Conservation (phyloP, 1,140 invertebrate genomes). For the Micrasema longulum region DNA sequence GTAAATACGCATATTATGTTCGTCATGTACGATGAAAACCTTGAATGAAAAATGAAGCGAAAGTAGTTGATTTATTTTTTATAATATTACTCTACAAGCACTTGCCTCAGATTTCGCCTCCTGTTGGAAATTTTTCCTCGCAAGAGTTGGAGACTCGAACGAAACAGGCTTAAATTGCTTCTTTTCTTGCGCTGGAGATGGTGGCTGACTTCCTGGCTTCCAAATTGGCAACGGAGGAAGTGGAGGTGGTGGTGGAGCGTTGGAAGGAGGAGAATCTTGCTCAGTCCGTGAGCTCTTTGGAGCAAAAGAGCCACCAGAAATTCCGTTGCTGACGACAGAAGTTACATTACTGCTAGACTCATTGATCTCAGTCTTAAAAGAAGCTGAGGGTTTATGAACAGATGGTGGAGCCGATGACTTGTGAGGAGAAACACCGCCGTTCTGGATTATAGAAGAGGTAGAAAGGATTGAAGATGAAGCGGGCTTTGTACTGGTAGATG, state of each 20-base stretch:
- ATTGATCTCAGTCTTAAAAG: neutral
- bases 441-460: conserved; percentile 7
- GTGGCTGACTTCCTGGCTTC: conserved; percentile 70
- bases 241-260: conserved; percentile 62
- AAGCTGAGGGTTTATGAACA: neutral
- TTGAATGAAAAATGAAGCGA: neutral
- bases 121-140: conserved; percentile 55
- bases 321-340: conserved; percentile 58
- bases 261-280: conserved; percentile 48
- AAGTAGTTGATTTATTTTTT: neutral
- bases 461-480: conserved; percentile 1
- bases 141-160: conserved; percentile 69
- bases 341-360: conserved; percentile 15
- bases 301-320: neutral
- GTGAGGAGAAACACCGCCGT: neutral
- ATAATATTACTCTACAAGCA: neutral
- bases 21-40: neutral
- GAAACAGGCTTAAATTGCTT: conserved; percentile 67
- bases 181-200: conserved; percentile 50
- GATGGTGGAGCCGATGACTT: neutral
- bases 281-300: neutral
- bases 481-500: conserved; percentile 8
- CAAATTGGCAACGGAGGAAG: conserved; percentile 77
- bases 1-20: neutral
- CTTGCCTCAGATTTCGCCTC: conserved; percentile 29